These are phyloP conservation scores for Stichopus horrens DNA, from an alignment of 53 echinoderm and acorn worm genomes.

Conservation along the genomic window DNA sequence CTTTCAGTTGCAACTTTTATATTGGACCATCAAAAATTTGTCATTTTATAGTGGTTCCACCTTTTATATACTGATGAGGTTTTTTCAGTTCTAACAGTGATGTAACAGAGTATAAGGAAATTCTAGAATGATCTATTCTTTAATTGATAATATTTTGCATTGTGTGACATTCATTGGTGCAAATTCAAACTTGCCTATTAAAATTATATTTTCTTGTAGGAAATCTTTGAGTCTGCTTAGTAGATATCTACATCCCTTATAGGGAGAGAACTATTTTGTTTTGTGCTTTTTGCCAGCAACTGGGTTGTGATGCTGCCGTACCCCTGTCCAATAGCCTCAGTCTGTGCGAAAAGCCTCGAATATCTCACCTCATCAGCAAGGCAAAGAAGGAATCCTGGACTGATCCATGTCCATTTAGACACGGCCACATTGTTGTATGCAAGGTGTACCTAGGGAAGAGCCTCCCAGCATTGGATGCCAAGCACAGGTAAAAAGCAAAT, in stretches of 20 bases:
- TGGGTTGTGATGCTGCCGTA: constrained; percentile 82
- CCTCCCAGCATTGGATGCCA: constrained; percentile 82
- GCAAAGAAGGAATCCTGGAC: constrained; percentile 65
- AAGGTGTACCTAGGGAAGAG: constrained; percentile 99
- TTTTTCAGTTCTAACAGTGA: too few relatives aligned
- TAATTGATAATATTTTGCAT: not conserved
- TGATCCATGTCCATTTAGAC: constrained; percentile 93
- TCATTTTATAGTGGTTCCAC: too few relatives aligned
- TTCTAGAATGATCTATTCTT: too few relatives aligned
- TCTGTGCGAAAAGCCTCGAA: constrained; percentile 85
- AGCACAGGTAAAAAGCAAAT: constrained; percentile 59
- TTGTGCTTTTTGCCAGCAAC: constrained; percentile 67
- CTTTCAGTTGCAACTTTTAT: too few relatives aligned
- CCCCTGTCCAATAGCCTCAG: constrained; percentile 96
- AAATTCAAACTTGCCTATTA: not conserved
- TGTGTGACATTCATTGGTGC: not conserved
- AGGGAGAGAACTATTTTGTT: not conserved
- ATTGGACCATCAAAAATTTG: too few relatives aligned
- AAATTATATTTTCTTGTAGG: too few relatives aligned
- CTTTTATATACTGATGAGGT: too few relatives aligned
- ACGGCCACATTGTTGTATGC: constrained; percentile 94
- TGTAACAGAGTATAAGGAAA: too few relatives aligned
- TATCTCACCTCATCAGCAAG: constrained; percentile 58
- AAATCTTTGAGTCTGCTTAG: too few relatives aligned
- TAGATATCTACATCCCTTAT: not conserved